Percentiles rank a stretch among this genome's conserved stretches.
phyloP scores from a whole-genome alignment of 2,113 vertebrate species.

The Phaethon lepturus region DNA sequence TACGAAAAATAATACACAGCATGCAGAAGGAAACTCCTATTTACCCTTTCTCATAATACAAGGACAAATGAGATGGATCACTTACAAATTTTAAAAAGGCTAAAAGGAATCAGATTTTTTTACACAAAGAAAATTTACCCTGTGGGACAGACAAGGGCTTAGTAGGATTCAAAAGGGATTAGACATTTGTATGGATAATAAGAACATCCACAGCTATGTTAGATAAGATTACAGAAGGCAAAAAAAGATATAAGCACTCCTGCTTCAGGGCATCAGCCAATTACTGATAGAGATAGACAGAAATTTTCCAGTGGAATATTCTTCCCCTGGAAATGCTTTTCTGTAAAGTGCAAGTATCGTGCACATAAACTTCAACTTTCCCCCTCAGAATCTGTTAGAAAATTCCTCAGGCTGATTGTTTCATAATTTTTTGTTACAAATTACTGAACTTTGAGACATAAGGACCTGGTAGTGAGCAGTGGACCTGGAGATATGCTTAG shows the following conservation, averaged over 20 bases:
- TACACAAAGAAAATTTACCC: slow-evolving; percentile 49
- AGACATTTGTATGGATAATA: slow-evolving; percentile 56
- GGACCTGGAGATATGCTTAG: not conserved
- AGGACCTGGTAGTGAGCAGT: not conserved
- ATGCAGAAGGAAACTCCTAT: not conserved
- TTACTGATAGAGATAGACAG: not conserved
- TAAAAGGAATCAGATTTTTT: slow-evolving; percentile 7
- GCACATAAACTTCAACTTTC: not conserved
- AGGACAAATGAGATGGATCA: slow-evolving; percentile 27
- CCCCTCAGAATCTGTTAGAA: not conserved
- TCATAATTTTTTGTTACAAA: not conserved
- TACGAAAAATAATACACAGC: not conserved
- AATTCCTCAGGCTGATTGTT: not conserved
- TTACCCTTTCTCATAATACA: not conserved
- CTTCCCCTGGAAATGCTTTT: not conserved
- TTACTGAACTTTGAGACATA: not conserved
- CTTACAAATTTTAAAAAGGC: slow-evolving; percentile 18
- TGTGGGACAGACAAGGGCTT: slow-evolving; percentile 46
- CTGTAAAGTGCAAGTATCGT: not conserved
- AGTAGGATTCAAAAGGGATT: slow-evolving; percentile 49
- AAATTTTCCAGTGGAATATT: not conserved
- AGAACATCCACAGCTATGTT: slow-evolving; percentile 22
- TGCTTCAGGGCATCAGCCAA: slow-evolving; percentile 10
- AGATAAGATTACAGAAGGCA: slow-evolving; percentile 52
- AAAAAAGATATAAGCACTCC: not conserved